phyloP scores from a whole-genome alignment of 1,140 invertebrate genomes.

The Asbolus verrucosus region DNA sequence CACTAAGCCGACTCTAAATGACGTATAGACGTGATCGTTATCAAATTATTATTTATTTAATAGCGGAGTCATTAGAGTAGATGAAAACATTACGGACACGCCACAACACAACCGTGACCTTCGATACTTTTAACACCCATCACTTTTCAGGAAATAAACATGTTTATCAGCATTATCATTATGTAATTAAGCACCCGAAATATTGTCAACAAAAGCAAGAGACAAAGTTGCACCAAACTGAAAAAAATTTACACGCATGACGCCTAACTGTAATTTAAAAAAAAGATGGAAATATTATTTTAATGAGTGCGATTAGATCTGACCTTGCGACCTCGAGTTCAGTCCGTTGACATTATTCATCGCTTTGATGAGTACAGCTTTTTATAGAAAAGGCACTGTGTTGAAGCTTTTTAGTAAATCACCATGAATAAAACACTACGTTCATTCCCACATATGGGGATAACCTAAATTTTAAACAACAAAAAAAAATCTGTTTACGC shows the following conservation, averaged over 20 bases:
- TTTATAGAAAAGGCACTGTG: constrained; percentile 3
- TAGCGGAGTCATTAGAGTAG: too few species aligned
- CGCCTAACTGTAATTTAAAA: too few species aligned
- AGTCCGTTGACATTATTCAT: constrained; percentile 28
- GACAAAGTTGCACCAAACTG: too few species aligned
- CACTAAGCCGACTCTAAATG: not conserved
- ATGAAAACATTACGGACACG: not conserved
- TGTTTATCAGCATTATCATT: not conserved
- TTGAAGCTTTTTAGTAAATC: too few species aligned
- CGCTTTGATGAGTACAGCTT: constrained; percentile 30
- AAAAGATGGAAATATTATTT: constrained; percentile 1
- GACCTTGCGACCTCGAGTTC: constrained; percentile 24
- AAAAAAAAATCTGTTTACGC: too few species aligned
- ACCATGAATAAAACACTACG: too few species aligned
- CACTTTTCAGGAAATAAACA: not conserved
- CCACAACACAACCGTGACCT: not conserved
- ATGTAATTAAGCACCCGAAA: too few species aligned
- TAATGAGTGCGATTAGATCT: constrained; percentile 36
- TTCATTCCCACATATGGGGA: too few species aligned
- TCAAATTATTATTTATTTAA: not conserved
- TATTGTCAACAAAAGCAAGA: too few species aligned
- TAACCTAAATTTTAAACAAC: too few species aligned
- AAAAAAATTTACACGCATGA: too few species aligned
- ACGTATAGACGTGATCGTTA: not conserved
- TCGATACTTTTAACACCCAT: not conserved